These are phyloP conservation scores for Sebastes kiyomatsui DNA, from an alignment of 2,797 vertebrate genomes.

Conservation along the genomic window DNA sequence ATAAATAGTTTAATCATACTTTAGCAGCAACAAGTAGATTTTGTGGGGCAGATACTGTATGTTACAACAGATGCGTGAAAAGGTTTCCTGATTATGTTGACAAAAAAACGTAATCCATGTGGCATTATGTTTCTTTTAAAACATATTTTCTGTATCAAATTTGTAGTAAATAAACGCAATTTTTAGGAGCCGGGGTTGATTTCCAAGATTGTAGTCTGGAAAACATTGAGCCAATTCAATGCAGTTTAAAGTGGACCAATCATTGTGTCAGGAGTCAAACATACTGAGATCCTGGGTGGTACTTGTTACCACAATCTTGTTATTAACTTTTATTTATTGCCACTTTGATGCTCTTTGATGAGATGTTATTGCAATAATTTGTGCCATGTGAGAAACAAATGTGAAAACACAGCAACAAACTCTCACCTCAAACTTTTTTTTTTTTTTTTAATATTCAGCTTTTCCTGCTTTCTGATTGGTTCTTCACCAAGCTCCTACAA, in stretches of 20 bases:
- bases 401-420: neutral
- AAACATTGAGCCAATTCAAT: neutral
- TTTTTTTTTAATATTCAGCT: neutral
- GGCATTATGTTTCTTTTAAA: neutral
- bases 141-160: neutral
- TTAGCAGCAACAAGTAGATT: too few relatives aligned
- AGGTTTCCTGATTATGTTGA: too few relatives aligned
- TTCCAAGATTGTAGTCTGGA: neutral
- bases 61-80: too few relatives aligned
- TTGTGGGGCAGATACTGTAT: too few relatives aligned
- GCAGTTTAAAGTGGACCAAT: neutral
- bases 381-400: neutral
- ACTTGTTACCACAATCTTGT: neutral
- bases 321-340: neutral
- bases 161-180: fast-evolving
- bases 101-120: neutral
- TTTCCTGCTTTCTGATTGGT: constrained; percentile 12
- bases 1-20: too few relatives aligned
- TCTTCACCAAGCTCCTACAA: neutral
- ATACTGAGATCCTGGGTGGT: neutral
- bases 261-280: neutral
- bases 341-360: neutral
- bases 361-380: neutral
- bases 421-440: neutral
- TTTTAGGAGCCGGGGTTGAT: neutral